Evolutionary conservation across 2,888 invertebrate genomes (phyloP), one percentile per base, ranked within the genome.

Genomic region (Synergus umbraculus): DNA sequence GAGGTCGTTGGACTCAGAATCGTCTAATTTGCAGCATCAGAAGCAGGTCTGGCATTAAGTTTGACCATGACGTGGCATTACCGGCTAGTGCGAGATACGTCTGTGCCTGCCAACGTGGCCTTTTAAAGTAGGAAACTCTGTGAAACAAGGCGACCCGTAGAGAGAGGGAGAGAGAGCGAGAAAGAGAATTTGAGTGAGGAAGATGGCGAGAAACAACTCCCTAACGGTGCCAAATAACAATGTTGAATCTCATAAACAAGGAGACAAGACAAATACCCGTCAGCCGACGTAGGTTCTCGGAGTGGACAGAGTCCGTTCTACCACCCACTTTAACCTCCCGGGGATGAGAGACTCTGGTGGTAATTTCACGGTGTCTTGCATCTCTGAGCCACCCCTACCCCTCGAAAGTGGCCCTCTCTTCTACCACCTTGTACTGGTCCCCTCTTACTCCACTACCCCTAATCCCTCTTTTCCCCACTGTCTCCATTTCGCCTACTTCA

Each of bases 341-440:
- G 89, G 89, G 88, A 90, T 90, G 91, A 90, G 91, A 89, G 90
- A 89, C 92, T 92, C 93, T 92, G 91, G 89, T 92, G 92, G 93
- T 93, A 93, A 93, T 93, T 93, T 93, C 93, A 93, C 93, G 93
- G 93, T 93, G 93, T 93, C 93, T 93, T 93, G 93, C 93, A 93
- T 92, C 93, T 90, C 93, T 93, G 93, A 93, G 92, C 92, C 92
- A 88, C 88, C 90, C 90, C 87, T 87, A 87, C 86, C 86, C 83
- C 79, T 78, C 79, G 67, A 29, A 49, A 73, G 69, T 80, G 81
- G 79, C 82, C 79, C 79, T 78, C 81, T 73, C 69, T 78, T 66
- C 78, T 63, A 79, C 63, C 60, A 65, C 58, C 54, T 73, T 41
- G 41, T 54, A 41, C 54, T 37, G 78, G 80, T 37, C 37, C 79